A percentile compares a stretch with the other conserved stretches of the same genome.
Evolutionary conservation across 2,113 vertebrate genomes (phyloP).

Genomic region (Sander lucioperca): DNA sequence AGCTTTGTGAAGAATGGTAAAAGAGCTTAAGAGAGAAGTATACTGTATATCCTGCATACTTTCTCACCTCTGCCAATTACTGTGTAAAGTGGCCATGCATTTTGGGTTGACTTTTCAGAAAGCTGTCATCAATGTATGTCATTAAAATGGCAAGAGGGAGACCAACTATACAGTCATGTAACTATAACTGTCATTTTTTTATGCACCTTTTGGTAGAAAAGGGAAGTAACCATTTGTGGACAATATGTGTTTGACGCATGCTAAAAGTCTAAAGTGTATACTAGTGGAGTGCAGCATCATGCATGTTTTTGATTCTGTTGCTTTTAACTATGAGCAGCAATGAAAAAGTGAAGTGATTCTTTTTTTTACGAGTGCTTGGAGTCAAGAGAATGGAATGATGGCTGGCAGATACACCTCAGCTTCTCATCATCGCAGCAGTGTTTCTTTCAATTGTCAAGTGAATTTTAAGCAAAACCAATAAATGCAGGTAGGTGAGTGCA

Average conservation of each 20-base stretch:
- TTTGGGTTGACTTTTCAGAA: neutral
- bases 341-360: neutral
- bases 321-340: neutral
- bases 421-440: too few relatives aligned
- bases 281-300: neutral
- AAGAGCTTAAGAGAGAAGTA: too few relatives aligned
- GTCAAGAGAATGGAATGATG: neutral
- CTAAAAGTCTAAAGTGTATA: neutral
- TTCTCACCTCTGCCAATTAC: too few relatives aligned
- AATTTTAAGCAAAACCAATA: too few relatives aligned
- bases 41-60: too few relatives aligned
- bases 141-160: neutral
- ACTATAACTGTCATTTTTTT: neutral
- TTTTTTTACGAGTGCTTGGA: neutral
- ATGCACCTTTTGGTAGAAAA: too few relatives aligned
- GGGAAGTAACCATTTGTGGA: too few relatives aligned
- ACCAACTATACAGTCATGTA: too few relatives aligned
- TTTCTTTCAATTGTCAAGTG: too few relatives aligned
- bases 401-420: neutral
- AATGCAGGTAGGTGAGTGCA: too few relatives aligned
- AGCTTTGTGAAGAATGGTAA: too few relatives aligned
- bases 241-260: neutral
- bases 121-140: neutral
- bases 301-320: neutral
- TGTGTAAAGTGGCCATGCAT: neutral